Percentiles rank a stretch among this genome's conserved stretches.
These are phyloP conservation scores for Coilia nasus DNA, from an alignment of 2,797 vertebrate genomes.

Conservation along the genomic window DNA sequence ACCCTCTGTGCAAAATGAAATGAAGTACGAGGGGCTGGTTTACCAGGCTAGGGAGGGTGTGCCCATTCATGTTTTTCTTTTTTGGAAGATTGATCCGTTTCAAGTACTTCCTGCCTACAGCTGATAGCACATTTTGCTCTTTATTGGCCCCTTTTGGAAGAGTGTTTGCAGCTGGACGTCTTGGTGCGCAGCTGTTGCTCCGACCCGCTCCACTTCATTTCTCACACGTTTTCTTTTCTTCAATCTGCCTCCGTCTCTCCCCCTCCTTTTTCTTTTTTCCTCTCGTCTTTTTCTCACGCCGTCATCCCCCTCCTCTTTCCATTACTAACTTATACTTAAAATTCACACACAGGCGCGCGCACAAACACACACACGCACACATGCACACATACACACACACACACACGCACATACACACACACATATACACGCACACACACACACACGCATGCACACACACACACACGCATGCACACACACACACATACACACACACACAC, in stretches of 20 bases:
- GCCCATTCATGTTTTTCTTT: not conserved
- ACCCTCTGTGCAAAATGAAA: too few relatives aligned
- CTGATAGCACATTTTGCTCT: slow-evolving; percentile 8
- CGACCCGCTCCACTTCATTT: not conserved
- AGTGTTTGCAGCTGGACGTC: not conserved
- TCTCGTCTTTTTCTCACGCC: not conserved
- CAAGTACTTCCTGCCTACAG: slow-evolving; percentile 1
- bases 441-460: too few relatives aligned
- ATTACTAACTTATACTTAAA: not conserved
- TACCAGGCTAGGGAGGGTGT: too few relatives aligned
- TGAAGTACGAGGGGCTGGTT: too few relatives aligned
- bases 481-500: too few relatives aligned
- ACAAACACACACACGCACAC: too few relatives aligned
- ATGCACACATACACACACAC: too few relatives aligned
- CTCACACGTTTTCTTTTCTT: not conserved
- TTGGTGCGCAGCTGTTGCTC: not conserved
- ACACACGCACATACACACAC: too few relatives aligned
- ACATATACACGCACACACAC: too few relatives aligned
- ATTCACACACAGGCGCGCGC: too few relatives aligned
- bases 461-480: too few relatives aligned
- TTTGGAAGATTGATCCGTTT: not conserved
- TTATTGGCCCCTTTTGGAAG: slow-evolving; percentile 11
- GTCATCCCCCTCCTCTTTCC: not conserved
- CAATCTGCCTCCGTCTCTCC: not conserved
- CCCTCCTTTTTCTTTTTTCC: not conserved